phyloP scores from a whole-genome alignment of 2,888 invertebrate species.

The Nudaria mundana region DNA sequence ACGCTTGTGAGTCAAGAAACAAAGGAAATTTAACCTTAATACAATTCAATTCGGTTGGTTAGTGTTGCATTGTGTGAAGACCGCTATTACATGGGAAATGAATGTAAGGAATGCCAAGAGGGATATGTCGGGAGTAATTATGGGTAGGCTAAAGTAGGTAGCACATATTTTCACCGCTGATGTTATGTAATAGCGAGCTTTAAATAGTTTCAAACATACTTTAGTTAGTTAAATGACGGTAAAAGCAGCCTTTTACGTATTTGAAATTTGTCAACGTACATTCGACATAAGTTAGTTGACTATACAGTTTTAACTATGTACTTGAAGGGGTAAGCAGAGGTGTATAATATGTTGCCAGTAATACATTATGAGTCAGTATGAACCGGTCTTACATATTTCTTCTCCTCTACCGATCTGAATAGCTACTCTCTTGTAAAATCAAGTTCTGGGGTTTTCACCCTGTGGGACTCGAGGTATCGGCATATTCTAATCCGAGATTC shows the following conservation, averaged over 20 bases:
- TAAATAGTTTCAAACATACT: slow-evolving; percentile 27
- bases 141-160: slow-evolving; percentile 28
- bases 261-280: slow-evolving; percentile 9
- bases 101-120: slow-evolving; percentile 43
- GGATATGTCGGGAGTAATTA: slow-evolving; percentile 38
- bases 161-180: slow-evolving; percentile 31
- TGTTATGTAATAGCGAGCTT: slow-evolving; percentile 23
- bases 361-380: too few relatives aligned
- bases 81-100: slow-evolving; percentile 36
- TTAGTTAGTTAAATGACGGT: slow-evolving; percentile 29
- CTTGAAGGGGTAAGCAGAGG: too few relatives aligned
- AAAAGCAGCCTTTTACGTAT: slow-evolving; percentile 14
- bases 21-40: slow-evolving; percentile 14
- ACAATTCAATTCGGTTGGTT: slow-evolving; percentile 4
- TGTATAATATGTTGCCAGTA: too few relatives aligned
- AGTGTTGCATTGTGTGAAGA: slow-evolving; percentile 9
- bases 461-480: too few relatives aligned
- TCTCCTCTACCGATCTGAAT: too few relatives aligned
- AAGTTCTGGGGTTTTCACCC: too few relatives aligned
- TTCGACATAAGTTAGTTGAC: not conserved
- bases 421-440: too few relatives aligned
- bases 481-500: too few relatives aligned
- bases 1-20: slow-evolving; percentile 34
- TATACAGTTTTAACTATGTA: too few relatives aligned
- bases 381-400: too few relatives aligned